These are phyloP conservation scores for Corvus moneduloides DNA, from an alignment of 2,113 vertebrate genomes.

Conservation along the genomic window DNA sequence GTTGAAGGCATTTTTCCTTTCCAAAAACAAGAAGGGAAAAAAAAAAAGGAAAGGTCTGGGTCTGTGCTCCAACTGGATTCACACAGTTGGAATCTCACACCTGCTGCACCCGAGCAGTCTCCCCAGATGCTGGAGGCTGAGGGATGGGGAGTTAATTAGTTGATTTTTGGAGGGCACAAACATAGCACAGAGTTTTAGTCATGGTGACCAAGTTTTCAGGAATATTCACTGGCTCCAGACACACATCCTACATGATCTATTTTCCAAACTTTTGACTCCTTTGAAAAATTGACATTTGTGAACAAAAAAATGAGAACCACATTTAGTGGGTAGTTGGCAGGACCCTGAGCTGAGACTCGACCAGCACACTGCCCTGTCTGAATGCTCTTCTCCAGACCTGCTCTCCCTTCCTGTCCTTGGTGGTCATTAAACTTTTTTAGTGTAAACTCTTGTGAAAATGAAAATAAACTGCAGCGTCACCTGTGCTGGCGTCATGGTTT, in stretches of 20 bases:
- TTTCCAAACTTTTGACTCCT: not conserved
- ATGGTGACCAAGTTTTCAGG: not conserved
- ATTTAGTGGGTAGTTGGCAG: not conserved
- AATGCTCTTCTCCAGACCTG: not conserved
- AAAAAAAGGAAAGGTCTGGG: conserved; percentile 20
- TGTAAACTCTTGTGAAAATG: not conserved
- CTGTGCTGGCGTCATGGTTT: rapidly evolving
- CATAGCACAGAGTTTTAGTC: not conserved
- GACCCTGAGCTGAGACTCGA: rapidly evolving
- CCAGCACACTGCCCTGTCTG: not conserved
- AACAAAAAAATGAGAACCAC: not conserved
- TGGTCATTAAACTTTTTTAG: not conserved
- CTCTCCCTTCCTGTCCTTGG: not conserved
- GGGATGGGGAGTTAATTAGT: not conserved
- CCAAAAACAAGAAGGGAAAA: conserved; percentile 23
- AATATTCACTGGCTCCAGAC: not conserved
- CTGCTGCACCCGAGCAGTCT: not conserved
- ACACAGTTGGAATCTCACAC: conserved; percentile 31
- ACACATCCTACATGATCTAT: not conserved
- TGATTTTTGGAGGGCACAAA: not conserved
- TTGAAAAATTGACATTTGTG: not conserved
- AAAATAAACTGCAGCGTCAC: not conserved
- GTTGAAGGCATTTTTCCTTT: conserved; percentile 56
- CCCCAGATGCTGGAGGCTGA: conserved; percentile 17
- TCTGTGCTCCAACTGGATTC: conserved; percentile 47